Evolutionary conservation across 37 sponge, comb jelly and placozoan species (phyloP), one percentile per base, ranked within the genome.

Genomic region (Amphimedon queenslandica): DNA sequence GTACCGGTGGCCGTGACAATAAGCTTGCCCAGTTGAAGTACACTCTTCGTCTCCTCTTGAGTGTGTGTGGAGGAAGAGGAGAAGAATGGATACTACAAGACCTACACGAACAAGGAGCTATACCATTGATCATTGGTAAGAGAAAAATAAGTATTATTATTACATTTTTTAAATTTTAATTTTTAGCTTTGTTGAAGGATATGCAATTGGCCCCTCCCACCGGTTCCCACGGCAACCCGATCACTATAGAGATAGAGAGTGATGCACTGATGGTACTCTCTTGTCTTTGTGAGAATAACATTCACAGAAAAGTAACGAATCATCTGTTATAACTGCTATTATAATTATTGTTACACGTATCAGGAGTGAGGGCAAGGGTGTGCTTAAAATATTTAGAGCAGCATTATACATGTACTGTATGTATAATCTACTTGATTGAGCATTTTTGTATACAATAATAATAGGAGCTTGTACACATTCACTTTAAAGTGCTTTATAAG

Each of bases 101-200:
- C 58, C 84, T 98, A 21, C 87, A 89, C 40, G 99, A 98, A 37
- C 99, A 95, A 37, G 99, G 99, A 30, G 86, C 76, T 55, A 84
- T 98, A 28, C 79, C 90, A 29, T 38, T 87, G 18, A 79, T 98
- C 25, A 74, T 82, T 64, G 64, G 90, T 89, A n/a, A 71, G 90
- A 29, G 16, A 13, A 33, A 24, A 38, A 1, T 1, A 35, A 24
- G 3, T 3, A 23, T 6, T 63, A 41, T 74, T 18, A 18, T 21
- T 36, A 37, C 28, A 21, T 37, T n/a, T 42, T 40, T 11, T 13
- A 8, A 18, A 23, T 64, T 28, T 42, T 38, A 34, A 53, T 55
- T 35, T 77, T 42, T 37, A 86, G 80, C 70, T 58, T 56, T 86
- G 8, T 61, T 83, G 29, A 76, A 83, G 77, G 10, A 63, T 16